phyloP scores from a whole-genome alignment of 2,888 invertebrate genomes.

The Tricholauxania praeusta region DNA sequence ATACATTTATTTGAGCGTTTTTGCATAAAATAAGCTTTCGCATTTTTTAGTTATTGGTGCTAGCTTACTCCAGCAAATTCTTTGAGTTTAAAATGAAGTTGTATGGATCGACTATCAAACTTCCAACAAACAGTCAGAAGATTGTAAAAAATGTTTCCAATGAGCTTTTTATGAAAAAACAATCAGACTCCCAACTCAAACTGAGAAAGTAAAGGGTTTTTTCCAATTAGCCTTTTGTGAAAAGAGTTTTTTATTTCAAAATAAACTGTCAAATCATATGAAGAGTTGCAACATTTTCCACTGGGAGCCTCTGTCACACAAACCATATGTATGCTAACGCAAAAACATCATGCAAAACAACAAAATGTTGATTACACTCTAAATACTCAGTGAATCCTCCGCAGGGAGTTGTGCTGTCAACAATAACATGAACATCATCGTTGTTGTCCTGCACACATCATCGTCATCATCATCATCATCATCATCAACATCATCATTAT shows the following conservation, averaged over 20 bases:
- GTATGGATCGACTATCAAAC: background rate
- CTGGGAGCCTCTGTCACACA: background rate
- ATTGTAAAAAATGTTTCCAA: no score
- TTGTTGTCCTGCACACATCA: background rate
- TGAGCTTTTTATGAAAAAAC: no score
- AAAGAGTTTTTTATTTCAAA: no score
- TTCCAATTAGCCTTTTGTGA: no score
- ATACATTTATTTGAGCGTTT: no score
- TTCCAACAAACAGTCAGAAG: background rate
- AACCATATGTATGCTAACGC: background rate
- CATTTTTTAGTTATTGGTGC: background rate
- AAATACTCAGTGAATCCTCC: slow-evolving; percentile 13
- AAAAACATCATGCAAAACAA: background rate
- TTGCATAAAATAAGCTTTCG: no score
- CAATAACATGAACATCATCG: background rate
- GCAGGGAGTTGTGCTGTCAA: slow-evolving; percentile 22
- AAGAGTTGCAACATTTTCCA: no score
- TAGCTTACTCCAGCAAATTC: background rate
- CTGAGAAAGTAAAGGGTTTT: no score
- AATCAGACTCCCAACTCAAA: no score
- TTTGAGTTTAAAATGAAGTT: background rate
- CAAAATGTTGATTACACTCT: slow-evolving; percentile 18
- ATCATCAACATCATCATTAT: background rate
- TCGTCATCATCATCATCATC: slow-evolving; percentile 2
- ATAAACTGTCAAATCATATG: no score